A percentile compares a stretch with the other conserved stretches of the same genome.
These are phyloP conservation scores for Aproaerema taeniolella DNA, from an alignment of 2,888 invertebrate genomes.

Conservation along the genomic window DNA sequence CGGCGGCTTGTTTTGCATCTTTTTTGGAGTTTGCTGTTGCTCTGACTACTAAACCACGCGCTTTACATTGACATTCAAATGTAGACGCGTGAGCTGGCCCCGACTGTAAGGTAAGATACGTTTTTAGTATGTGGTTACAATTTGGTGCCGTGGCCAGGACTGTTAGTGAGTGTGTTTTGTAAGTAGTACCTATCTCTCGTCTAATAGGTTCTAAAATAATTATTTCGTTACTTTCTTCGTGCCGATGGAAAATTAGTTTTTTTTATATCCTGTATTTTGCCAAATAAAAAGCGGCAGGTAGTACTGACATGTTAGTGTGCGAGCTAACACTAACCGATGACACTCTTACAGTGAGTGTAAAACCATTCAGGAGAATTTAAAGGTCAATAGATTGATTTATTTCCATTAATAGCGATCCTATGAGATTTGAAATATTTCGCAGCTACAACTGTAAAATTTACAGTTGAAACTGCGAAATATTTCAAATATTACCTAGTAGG, in stretches of 20 bases:
- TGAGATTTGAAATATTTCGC: too few relatives aligned
- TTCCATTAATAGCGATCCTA: too few relatives aligned
- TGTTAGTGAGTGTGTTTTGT: not conserved
- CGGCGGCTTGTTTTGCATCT: slow-evolving; percentile 79
- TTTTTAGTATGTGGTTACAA: not conserved
- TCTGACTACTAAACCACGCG: slow-evolving; percentile 41
- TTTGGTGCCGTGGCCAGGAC: not conserved
- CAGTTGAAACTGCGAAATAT: too few relatives aligned
- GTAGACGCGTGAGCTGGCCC: slow-evolving; percentile 52
- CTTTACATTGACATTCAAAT: slow-evolving; percentile 67
- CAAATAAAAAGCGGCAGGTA: too few relatives aligned
- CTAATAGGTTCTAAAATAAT: not conserved
- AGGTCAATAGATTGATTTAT: too few relatives aligned
- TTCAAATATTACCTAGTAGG: too few relatives aligned
- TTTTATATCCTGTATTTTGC: not conserved
- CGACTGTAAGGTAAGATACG: slow-evolving; percentile 30
- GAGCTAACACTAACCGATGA: too few relatives aligned
- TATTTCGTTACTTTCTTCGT: not conserved
- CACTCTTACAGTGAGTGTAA: too few relatives aligned
- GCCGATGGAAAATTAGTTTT: not conserved
- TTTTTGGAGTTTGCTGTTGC: slow-evolving; percentile 71
- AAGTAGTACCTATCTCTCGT: not conserved
- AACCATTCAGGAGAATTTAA: too few relatives aligned
- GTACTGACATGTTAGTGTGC: too few relatives aligned
- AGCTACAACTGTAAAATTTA: too few relatives aligned